Evolutionary conservation across 2,113 vertebrate species (phyloP), one percentile per base, ranked within the genome.

Genomic region (Eretmochelys imbricata): DNA sequence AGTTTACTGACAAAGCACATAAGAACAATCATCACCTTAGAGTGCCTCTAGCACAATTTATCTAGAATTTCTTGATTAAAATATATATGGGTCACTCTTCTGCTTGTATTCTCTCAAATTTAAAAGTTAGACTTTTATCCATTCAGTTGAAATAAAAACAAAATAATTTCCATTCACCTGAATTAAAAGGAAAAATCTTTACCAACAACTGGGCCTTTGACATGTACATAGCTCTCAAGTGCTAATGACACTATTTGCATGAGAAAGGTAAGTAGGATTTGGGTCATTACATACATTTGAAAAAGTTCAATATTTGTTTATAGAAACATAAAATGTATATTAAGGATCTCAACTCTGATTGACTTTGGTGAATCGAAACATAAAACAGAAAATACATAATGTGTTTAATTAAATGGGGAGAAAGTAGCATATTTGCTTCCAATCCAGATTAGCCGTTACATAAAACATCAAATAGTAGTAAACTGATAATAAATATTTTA

Each of bases 41-140:
- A 25, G 2, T 10, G 7, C 0, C 53, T 35, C n/a, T 42, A 38
- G 1, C 19, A 90, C 1, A 12, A 1, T 2, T 59, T 88, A 79
- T 79, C 35, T 62, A 29, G 31, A 25, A 87, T 22, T 48, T 2
- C 49, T 46, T 89, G 55, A 0, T 53, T 14, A 1, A 46, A 4
- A 3, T 11, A 25, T 48, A 7, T 25, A 3, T 1, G 51, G 57
- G 46, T 38, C 48, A 50, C 8, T 82, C 14, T 0, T 31, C 85
- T 57, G 13, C 8, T 81, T 13, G 1, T 4, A 19, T 6, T 20
- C 7, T 12, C 11, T 1, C 84, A 31, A 84, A 65, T 87, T 38
- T 14, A 65, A 82, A 90, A 87, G 8, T 75, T 35, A 72, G 12
- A 22, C 90, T 91, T 94, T 62, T 13, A 2, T 84, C 25, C 6